These are phyloP conservation scores for Brachionus manjavacas DNA, from an alignment of 1,140 invertebrate species.

Conservation along the genomic window DNA sequence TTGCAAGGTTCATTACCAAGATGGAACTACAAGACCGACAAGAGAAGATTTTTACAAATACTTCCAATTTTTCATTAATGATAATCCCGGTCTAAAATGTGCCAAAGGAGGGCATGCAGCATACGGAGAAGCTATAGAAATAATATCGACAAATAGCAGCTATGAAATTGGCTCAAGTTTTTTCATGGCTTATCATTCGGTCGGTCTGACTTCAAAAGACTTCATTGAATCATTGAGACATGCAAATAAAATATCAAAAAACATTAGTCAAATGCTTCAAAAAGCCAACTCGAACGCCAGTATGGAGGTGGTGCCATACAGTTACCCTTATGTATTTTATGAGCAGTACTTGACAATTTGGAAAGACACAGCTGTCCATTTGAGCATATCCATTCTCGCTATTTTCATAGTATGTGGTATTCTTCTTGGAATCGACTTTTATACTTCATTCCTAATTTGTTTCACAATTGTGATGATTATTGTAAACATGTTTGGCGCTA, in stretches of 20 bases:
- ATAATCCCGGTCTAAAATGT: constrained; percentile 71
- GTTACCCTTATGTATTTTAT: constrained; percentile 86
- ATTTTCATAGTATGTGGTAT: constrained; percentile 76
- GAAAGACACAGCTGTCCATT: constrained; percentile 68
- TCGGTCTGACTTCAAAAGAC: constrained; percentile 71
- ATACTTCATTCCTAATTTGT: constrained; percentile 70
- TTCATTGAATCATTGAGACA: constrained; percentile 73
- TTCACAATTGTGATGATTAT: constrained; percentile 74
- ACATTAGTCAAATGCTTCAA: constrained; percentile 69
- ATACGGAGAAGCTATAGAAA: constrained; percentile 31
- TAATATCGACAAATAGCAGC: neutral
- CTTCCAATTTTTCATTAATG: constrained; percentile 72
- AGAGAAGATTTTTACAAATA: constrained; percentile 67
- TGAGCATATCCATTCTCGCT: constrained; percentile 70
- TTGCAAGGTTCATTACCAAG: constrained; percentile 9
- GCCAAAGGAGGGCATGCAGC: constrained; percentile 63
- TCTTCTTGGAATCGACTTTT: constrained; percentile 77
- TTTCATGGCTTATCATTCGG: constrained; percentile 83
- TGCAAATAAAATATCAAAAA: constrained; percentile 68
- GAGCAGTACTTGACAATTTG: constrained; percentile 89
- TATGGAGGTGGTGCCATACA: constrained; percentile 57
- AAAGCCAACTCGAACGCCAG: constrained; percentile 15
- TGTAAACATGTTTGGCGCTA: constrained; percentile 74
- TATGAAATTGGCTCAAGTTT: constrained; percentile 63
- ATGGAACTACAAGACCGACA: constrained; percentile 50